Evolutionary conservation across 2,113 vertebrate genomes (phyloP), one percentile per base, ranked within the genome.

Genomic region (Uria aalge): DNA sequence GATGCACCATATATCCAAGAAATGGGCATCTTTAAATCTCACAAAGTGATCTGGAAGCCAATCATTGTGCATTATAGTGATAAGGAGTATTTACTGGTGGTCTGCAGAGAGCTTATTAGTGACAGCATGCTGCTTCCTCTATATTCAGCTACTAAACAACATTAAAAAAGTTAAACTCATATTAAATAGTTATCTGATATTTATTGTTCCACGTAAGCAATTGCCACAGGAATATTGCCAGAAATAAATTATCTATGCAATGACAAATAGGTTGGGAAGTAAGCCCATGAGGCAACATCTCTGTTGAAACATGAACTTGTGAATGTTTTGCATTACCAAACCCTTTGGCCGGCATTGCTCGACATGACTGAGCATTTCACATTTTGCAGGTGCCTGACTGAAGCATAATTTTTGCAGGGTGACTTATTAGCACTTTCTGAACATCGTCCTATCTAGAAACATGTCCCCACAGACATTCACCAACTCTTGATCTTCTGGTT

Each of bases 131-230:
- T 69, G 21, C 36, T 85, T 88, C 15, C n/a, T 86, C 74, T 59
- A 43, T 90, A 69, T 83, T 82, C 75, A 79, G 57, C 85, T 74
- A 83, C 50, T 93, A 86, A 94, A 74, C 23, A 48, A 69, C 56
- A 94, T 30, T 85, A 74, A 3, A 57, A 80, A 90, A 88, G 72
- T 90, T 90, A 90, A 95, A 90, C 23, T 90, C 12, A 4, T n/a
- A 71, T 86, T 88, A 92, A 92, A 85, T 67, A 85, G 88, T 88
- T 85, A 73, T 72, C 78, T 88, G 38, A n/a, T 92, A 83, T 94
- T 94, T 92, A 79, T 56, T 92, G 75, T 74, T 92, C 79, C 47
- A 59, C 27, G 32, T 66, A 94, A 92, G 56, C 22, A 92, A 81
- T 76, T 77, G 45, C 50, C 67, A 94, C 36, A 90, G 73, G 77